These are phyloP conservation scores for Drusus annulatus DNA, from an alignment of 1,140 invertebrate genomes.

Conservation along the genomic window DNA sequence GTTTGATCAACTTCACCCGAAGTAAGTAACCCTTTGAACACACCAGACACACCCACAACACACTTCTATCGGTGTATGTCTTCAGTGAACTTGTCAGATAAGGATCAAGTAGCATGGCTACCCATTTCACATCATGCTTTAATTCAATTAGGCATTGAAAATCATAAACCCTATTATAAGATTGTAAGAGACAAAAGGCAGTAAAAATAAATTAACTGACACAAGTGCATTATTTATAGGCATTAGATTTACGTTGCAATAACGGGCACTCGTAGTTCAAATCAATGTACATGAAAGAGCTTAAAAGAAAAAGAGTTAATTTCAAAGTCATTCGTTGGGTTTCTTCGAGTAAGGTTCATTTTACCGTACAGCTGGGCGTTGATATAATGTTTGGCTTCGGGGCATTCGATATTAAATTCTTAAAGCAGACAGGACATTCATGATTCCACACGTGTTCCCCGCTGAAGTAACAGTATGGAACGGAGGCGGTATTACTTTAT, in stretches of 20 bases:
- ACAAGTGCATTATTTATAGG: background rate
- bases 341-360: background rate
- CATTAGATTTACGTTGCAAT: slow-evolving; percentile 4
- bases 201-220: too few species aligned
- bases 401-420: background rate
- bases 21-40: too few species aligned
- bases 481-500: too few species aligned
- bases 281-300: background rate
- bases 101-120: too few species aligned
- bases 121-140: too few species aligned
- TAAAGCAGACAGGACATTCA: background rate
- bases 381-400: background rate
- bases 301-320: background rate
- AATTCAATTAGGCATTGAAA: background rate
- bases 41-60: too few species aligned
- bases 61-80: too few species aligned
- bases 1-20: too few species aligned
- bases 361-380: background rate
- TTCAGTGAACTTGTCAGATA: too few species aligned
- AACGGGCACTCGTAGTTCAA: background rate
- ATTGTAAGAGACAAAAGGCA: too few species aligned
- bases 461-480: background rate
- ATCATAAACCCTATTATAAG: too few species aligned
- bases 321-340: too few species aligned
- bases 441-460: background rate